These are phyloP conservation scores for Heliopora coerulea DNA, from an alignment of 92 coral and sea anemone genomes.

Conservation along the genomic window DNA sequence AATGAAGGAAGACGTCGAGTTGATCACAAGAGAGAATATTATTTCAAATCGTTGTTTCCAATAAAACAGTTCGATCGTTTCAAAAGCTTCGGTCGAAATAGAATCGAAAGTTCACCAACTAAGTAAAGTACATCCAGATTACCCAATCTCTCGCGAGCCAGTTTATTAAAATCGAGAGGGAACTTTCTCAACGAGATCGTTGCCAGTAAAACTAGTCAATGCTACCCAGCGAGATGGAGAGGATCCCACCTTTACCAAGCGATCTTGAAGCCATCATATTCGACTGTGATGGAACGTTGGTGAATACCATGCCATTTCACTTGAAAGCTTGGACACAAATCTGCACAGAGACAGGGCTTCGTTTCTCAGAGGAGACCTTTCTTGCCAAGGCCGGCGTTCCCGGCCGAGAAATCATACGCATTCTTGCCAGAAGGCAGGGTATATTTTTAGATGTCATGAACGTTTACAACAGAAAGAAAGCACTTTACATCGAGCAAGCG, in stretches of 20 bases:
- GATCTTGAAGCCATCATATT: slow-evolving; percentile 78
- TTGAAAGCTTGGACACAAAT: slow-evolving; percentile 93
- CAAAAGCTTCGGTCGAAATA: no score
- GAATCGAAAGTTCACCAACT: no score
- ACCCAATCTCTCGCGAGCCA: no score
- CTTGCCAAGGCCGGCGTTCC: slow-evolving; percentile 93
- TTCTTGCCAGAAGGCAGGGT: slow-evolving; percentile 76
- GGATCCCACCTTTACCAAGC: slow-evolving; percentile 56
- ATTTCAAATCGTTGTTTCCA: no score
- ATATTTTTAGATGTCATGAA: slow-evolving; percentile 70
- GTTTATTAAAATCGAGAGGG: background rate
- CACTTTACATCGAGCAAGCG: slow-evolving; percentile 57
- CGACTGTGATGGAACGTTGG: slow-evolving; percentile 95
- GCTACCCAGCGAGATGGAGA: background rate
- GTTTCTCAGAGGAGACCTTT: slow-evolving; percentile 70
- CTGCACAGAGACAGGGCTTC: slow-evolving; percentile 88
- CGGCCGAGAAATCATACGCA: slow-evolving; percentile 80
- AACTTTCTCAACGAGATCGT: background rate
- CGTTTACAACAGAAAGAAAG: slow-evolving; percentile 82
- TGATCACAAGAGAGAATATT: no score
- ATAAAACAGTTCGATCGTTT: no score
- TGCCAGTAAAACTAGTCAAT: background rate
- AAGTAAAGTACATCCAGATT: no score
- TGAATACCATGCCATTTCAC: slow-evolving; percentile 96
- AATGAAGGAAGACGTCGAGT: no score